Base-by-base conservation (phyloP, 2,888 invertebrate species). In the Antheraea assamensis region DNA sequence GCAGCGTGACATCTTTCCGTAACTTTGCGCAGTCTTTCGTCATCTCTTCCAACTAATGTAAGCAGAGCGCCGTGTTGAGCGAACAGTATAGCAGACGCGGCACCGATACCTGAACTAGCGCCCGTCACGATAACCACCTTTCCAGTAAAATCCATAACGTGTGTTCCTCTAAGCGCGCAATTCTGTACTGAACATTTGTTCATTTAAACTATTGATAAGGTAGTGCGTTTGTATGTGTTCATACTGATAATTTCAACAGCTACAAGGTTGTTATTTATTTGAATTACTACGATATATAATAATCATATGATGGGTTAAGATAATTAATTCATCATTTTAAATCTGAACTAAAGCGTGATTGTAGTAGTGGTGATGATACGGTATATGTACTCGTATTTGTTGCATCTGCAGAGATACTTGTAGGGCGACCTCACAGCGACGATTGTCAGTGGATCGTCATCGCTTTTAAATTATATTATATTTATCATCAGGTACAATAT, bases 101-200 rank as follows among this genome's bases (percentile, higher is more conserved):
- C 91, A 19, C 91, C 91, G 3, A 91, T 90, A 0, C 90, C 90
- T 8, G 90, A 90, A 75, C 90, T 91, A 0, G 89, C 87, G 2
- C 91, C 92, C 0, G 90, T 90, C 0, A 92, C 83, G 19, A 92
- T 81, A 0, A 91, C 88, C 0, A 90, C 90, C 87, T 89, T 92
- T 13, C 84, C 83, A 3, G 78, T 78, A 70, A 91, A 91, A 81
- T 88, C 85, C 87, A 91, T 88, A 17, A 61, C 79, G 81, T 81
- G 72, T 75, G 74, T 73, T 47, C 19, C 5, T 3, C 13, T 15
- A 5, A n/a, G 58, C 31, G n/a, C 66, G 42, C 27, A 7, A 55
- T 27, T 21, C 24, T 27, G 21, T 31, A 77, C 76, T 75, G 73
- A 55, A 1, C 3, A 72, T 71, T 8, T 31, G 31, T 35, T 30